phyloP scores from a whole-genome alignment of 1,140 invertebrate species.

The Nasonia longicornis region DNA sequence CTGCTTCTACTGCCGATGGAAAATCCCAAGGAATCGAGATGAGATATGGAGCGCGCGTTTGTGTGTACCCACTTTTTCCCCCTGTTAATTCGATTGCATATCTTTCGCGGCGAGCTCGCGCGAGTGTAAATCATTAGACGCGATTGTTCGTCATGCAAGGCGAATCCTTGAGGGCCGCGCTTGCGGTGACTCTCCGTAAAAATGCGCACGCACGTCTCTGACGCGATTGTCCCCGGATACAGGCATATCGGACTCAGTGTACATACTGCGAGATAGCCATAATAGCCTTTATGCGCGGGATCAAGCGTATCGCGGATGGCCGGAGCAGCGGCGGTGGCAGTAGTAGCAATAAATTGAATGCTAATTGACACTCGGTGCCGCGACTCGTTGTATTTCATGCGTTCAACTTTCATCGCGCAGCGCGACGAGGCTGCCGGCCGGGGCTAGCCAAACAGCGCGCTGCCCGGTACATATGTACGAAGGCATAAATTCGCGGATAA shows the following conservation, averaged over 20 bases:
- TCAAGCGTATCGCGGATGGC: neutral
- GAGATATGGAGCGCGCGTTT: neutral
- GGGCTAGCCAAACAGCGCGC: conserved; percentile 37
- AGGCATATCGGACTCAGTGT: too few species aligned
- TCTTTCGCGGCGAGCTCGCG: neutral
- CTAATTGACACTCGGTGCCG: conserved; percentile 56
- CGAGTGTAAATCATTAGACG: neutral
- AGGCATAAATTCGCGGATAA: conserved; percentile 63
- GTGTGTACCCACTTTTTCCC: neutral
- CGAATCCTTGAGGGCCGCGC: too few species aligned
- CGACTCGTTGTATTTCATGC: conserved; percentile 57
- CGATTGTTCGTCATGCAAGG: neutral
- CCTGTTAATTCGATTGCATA: neutral
- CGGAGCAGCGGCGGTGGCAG: neutral
- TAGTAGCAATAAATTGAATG: conserved; percentile 60
- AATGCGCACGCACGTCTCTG: neutral
- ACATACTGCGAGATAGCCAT: neutral
- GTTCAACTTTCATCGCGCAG: conserved; percentile 56
- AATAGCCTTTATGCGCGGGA: conserved; percentile 1
- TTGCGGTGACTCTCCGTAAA: too few species aligned
- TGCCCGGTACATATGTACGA: conserved; percentile 57
- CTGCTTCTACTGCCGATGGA: neutral
- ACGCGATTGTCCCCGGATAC: neutral
- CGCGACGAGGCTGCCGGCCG: neutral
- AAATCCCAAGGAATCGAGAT: neutral